These are phyloP conservation scores for Liolophura sinensis DNA, from an alignment of 1,140 invertebrate genomes.

Conservation along the genomic window DNA sequence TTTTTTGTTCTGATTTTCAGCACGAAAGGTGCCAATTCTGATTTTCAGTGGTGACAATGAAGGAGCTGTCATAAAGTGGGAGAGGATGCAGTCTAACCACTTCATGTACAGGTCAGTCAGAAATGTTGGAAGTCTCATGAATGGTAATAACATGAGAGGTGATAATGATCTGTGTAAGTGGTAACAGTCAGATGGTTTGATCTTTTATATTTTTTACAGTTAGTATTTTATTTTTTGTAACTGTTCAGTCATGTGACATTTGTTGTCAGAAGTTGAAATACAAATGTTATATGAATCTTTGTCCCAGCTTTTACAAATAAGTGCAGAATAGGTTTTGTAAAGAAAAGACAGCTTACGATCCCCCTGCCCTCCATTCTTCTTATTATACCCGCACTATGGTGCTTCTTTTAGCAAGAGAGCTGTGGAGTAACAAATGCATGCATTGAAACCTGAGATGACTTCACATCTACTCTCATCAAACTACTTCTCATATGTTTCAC, in stretches of 20 bases:
- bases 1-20: slow-evolving; percentile 32
- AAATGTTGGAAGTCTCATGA: not conserved
- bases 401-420: no score
- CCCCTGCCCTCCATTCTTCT: no score
- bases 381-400: no score
- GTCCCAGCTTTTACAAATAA: no score
- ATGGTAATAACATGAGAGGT: not conserved
- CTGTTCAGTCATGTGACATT: not conserved
- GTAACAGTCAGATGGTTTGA: slow-evolving; percentile 5
- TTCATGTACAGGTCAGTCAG: slow-evolving; percentile 55
- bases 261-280: not conserved
- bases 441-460: no score
- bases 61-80: slow-evolving; percentile 57
- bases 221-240: slow-evolving; percentile 8
- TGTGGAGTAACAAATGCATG: no score
- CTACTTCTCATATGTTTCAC: no score
- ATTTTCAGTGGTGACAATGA: slow-evolving; percentile 56
- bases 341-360: no score
- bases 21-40: slow-evolving; percentile 51
- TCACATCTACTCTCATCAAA: no score
- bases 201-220: not conserved
- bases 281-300: no score
- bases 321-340: no score
- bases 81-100: slow-evolving; percentile 58
- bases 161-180: slow-evolving; percentile 1